phyloP scores from a whole-genome alignment of 2,888 invertebrate species.

The Diploptera punctata region DNA sequence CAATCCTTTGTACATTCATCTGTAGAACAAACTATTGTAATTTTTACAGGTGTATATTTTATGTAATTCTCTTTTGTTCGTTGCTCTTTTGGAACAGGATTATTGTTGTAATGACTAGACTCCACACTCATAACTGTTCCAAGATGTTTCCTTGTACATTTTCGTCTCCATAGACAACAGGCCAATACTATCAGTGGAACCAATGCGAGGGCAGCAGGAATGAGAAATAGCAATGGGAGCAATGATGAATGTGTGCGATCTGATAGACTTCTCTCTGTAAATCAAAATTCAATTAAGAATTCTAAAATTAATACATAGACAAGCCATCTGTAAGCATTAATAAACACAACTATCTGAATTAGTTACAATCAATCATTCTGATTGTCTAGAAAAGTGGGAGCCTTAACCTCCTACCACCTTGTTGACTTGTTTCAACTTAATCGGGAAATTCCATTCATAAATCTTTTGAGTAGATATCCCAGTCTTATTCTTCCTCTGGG shows the following conservation, averaged over 20 bases:
- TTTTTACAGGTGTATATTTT: background rate
- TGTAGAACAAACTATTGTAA: background rate
- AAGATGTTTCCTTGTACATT: background rate
- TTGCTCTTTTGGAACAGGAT: background rate
- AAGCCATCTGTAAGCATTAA: too few relatives aligned
- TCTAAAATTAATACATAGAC: too few relatives aligned
- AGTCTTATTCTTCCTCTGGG: too few relatives aligned
- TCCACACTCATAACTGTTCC: background rate
- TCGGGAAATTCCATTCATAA: too few relatives aligned
- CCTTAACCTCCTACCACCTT: too few relatives aligned
- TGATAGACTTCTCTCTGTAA: too few relatives aligned
- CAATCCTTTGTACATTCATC: background rate
- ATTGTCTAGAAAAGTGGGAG: too few relatives aligned
- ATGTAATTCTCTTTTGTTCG: background rate
- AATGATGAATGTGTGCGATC: background rate
- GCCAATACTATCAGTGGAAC: conserved; percentile 24
- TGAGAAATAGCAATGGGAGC: conserved; percentile 16
- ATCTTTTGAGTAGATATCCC: too few relatives aligned
- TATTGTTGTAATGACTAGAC: background rate
- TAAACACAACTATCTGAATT: background rate
- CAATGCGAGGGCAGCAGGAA: conserved; percentile 13
- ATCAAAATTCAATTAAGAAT: too few relatives aligned
- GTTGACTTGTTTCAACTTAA: too few relatives aligned
- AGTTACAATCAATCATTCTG: background rate
- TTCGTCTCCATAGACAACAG: conserved; percentile 18